phyloP scores from a whole-genome alignment of 2,113 vertebrate species.

The Petrocephalus microphthalmus region DNA sequence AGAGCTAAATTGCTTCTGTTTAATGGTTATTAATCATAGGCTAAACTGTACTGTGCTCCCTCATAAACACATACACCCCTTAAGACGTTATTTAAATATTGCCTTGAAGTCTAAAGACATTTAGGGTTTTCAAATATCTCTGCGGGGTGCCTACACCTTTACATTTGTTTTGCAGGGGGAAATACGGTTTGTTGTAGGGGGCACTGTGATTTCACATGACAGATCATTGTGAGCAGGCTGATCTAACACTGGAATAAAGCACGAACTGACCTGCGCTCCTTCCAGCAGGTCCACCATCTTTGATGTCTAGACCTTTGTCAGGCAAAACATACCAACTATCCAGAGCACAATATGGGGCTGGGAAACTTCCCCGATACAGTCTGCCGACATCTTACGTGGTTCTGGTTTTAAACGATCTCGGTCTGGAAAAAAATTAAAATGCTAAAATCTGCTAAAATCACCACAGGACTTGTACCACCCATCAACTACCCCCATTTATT shows the following conservation, averaged over 20 bases:
- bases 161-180: background rate
- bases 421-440: too few species aligned
- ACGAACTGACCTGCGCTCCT: background rate
- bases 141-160: background rate
- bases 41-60: background rate
- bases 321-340: background rate
- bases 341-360: background rate
- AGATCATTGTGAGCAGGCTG: background rate
- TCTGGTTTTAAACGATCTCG: too few species aligned
- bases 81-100: background rate
- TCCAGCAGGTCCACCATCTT: background rate
- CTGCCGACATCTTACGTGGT: too few species aligned
- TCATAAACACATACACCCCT: background rate
- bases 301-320: background rate
- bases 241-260: background rate
- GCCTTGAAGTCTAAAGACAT: background rate
- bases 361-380: too few species aligned
- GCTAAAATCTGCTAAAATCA: too few species aligned
- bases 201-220: background rate
- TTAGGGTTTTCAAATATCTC: background rate
- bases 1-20: constrained; percentile 1
- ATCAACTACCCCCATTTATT: too few species aligned
- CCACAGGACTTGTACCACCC: too few species aligned
- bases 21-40: constrained; percentile 5
- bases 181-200: background rate